phyloP scores from a whole-genome alignment of 2,113 vertebrate species.

The Podarcis muralis region DNA sequence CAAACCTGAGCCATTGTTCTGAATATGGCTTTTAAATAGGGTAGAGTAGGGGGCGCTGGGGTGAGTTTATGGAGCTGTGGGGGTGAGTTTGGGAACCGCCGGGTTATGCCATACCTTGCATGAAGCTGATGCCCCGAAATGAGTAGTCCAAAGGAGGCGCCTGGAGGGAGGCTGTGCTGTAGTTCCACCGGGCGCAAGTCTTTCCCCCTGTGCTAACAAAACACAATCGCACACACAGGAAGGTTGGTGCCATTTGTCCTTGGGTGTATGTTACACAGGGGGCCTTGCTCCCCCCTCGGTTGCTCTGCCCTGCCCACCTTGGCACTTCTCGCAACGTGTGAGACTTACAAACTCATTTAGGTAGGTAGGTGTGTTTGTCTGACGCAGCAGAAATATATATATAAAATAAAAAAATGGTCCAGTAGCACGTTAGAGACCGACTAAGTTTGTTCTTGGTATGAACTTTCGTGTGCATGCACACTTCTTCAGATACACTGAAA shows the following conservation, averaged over 20 bases:
- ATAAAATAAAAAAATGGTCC: no score
- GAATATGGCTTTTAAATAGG: background rate
- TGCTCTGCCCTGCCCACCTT: background rate
- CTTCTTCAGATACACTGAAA: no score
- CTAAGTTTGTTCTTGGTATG: no score
- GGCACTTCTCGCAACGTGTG: background rate
- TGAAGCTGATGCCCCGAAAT: slow-evolving; percentile 72
- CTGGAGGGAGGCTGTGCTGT: slow-evolving; percentile 46
- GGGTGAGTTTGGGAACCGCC: no score
- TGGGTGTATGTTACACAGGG: no score
- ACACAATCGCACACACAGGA: background rate
- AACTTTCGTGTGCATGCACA: no score
- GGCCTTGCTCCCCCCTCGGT: background rate
- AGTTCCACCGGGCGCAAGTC: slow-evolving; percentile 47
- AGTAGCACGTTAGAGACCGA: no score
- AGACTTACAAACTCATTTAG: background rate
- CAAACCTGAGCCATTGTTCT: no score
- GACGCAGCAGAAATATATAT: no score
- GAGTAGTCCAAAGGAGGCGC: slow-evolving; percentile 79
- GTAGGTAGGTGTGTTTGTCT: no score
- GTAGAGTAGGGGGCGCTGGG: no score
- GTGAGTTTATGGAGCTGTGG: background rate
- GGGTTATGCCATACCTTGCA: slow-evolving; percentile 67
- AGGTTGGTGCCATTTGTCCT: background rate
- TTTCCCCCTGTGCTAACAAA: slow-evolving; percentile 56